Percentiles rank a stretch among this genome's conserved stretches.
Conservation (phyloP, 2,113 vertebrate species). For the Cryptotis parvus region DNA sequence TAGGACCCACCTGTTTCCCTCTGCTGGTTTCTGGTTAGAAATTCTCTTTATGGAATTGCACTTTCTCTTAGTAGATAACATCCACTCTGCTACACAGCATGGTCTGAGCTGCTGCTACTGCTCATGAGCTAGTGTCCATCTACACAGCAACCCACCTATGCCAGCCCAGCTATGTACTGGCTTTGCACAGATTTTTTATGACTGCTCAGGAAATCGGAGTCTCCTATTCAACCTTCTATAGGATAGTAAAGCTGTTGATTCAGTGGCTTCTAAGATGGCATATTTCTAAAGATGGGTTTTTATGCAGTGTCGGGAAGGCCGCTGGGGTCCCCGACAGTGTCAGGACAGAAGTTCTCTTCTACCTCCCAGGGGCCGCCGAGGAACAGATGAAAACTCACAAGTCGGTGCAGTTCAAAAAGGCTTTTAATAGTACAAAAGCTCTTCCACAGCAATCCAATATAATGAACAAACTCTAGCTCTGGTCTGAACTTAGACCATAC, state of each 20-base stretch:
- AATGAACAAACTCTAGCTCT: too few species aligned
- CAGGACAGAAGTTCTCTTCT: too few species aligned
- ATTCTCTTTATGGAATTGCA: not conserved
- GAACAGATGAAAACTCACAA: too few species aligned
- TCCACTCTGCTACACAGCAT: not conserved
- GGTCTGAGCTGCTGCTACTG: not conserved
- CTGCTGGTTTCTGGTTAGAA: not conserved
- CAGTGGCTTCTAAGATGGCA: not conserved
- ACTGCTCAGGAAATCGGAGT: not conserved
- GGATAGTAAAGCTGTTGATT: not conserved
- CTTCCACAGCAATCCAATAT: too few species aligned
- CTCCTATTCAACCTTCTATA: not conserved
- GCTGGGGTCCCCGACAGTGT: too few species aligned
- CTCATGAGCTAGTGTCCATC: not conserved
- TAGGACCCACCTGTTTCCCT: not conserved
- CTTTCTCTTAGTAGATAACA: not conserved
- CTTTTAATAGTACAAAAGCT: too few species aligned
- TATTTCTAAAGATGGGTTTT: not conserved
- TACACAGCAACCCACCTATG: not conserved
- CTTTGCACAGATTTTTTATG: not conserved
- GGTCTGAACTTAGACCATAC: too few species aligned
- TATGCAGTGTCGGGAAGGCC: too few species aligned
- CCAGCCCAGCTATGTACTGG: not conserved
- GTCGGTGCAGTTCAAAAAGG: too few species aligned
- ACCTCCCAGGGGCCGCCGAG: too few species aligned